Base-by-base conservation (phyloP, 2,888 invertebrate species). In the Chirona hameri region DNA sequence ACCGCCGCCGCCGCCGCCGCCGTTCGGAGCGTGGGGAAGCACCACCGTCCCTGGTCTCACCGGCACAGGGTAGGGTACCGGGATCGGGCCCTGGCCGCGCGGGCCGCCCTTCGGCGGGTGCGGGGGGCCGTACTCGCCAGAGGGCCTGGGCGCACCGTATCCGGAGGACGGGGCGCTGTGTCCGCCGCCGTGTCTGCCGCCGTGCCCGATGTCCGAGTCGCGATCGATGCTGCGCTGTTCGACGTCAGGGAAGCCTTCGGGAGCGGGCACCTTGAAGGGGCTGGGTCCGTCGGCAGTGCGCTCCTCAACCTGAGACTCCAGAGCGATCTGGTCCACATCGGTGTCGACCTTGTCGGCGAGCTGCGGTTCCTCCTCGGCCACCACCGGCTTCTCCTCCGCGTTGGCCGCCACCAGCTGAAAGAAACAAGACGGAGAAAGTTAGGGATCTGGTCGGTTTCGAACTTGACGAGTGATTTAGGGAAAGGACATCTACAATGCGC, bases 71-170 rank as follows among this genome's bases (percentile, higher is more conserved):
- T 80, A 80, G 7, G 80, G 80, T 27, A 80, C 80, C 18, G 80
- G 80, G 29, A 80, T 80, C 5, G 80, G 80, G 1, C 80, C 80
- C 52, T 80, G 80, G 14, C 80, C 80, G 27, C 80, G 80, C 3
- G 80, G 80, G 52, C 80, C 80, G 27, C 80, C 80, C 80, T 80
- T 80, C 15, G 80, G 80, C 4, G 80, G 80, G 14, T 29, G 80
- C 29, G 80, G 80, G 9, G 80, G 80, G n/a, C 80, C 80, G 52
- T 80, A 80, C n/a, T 80, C 80, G 0, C 76, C 76, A 12, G 76
- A 21, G 24, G 39, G 76, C 46, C 7, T 9, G 46, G 76, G 76
- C 5, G 76, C 76, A 10, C 76, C 76, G 46, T 76, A 76, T 24
- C 76, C 76, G 46, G 76, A 76, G 12, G 76, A 46, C 10, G 76